Base-by-base conservation (phyloP, 2,888 invertebrate species). In the Hemistola chrysoprasaria region DNA sequence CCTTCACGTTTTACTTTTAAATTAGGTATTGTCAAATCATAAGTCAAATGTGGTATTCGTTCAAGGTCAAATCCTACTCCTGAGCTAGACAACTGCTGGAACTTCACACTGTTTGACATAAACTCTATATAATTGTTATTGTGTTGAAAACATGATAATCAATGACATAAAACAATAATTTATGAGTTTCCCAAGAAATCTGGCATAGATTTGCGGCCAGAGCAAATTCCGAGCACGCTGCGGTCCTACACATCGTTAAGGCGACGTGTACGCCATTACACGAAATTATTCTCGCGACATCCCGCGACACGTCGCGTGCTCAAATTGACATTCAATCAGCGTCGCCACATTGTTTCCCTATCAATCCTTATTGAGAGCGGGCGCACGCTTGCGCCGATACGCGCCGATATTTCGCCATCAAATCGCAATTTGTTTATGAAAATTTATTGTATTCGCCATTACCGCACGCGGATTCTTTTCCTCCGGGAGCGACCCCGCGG, bases 391-490 rank as follows among this genome's bases (percentile, higher is more conserved):
- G 70, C 77, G 75, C 78, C 78, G 78, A 76, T 78, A 74, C 67
- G 64, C 76, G 73, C 79, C 78, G 80, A 77, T 79, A 76, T 71
- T 64, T 73, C 72, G 75, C 85, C 87, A 88, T 88, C 88, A 88
- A 88, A 88, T 77, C 78, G 85, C 86, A 86, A 88, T 88, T 88
- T 88, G 88, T 88, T 88, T 88, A 88, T 88, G 88, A 88, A 88
- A 88, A 88, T 88, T 88, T 88, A 88, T 88, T 86, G 87, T 87
- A 88, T 87, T 87, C 78, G 79, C 86, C 86, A 87, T 88, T 87
- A 88, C 87, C 79, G 77, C 67, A 57, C 49, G 56, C 61, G 79
- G 80, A 81, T 86, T 86, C 84, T 85, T 86, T 84, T 85, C 87
- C 86, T 82, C 61, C 78, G 84, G 80, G 81, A 79, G 76, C 83